A percentile compares a stretch with the other conserved stretches of the same genome.
These are phyloP conservation scores for Acipenser oxyrinchus DNA, from an alignment of 2,797 vertebrate genomes.

Conservation along the genomic window DNA sequence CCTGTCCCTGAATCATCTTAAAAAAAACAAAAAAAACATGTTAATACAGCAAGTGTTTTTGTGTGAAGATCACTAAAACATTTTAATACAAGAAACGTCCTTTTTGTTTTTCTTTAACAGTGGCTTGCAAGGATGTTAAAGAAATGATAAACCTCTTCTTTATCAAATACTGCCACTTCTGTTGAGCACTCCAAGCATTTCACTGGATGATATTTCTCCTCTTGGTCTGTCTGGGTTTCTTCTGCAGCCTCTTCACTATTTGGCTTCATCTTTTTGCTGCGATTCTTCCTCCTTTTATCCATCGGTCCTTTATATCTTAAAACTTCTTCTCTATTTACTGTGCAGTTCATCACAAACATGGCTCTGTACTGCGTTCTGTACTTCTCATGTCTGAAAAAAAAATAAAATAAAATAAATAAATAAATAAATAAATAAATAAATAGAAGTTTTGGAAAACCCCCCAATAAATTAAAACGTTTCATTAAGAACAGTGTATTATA, in stretches of 20 bases:
- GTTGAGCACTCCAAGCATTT: conserved; percentile 84
- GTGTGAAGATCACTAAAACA: too few species aligned
- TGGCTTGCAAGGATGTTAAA: conserved; percentile 92
- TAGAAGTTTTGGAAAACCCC: background rate
- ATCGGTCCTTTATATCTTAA: conserved; percentile 64
- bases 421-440: too few species aligned
- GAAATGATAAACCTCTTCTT: conserved; percentile 93
- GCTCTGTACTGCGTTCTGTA: conserved; percentile 92
- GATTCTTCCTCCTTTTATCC: conserved; percentile 50
- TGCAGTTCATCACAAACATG: conserved; percentile 98
- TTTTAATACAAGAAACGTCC: too few species aligned
- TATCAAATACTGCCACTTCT: conserved; percentile 86
- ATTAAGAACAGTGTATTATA: background rate
- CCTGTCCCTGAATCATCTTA: conserved; percentile 4
- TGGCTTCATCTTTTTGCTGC: conserved; percentile 46
- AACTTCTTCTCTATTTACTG: conserved; percentile 76
- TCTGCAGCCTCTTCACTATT: conserved; percentile 29
- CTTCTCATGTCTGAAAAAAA: conserved; percentile 74
- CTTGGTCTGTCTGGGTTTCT: conserved; percentile 51
- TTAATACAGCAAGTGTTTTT: background rate
- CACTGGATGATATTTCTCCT: conserved; percentile 83
- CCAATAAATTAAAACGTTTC: too few species aligned
- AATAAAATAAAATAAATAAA: too few species aligned
- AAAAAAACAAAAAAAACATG: background rate
- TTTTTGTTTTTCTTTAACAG: conserved; percentile 56